phyloP scores from a whole-genome alignment of 2,113 vertebrate genomes.

The Furnarius figulus region DNA sequence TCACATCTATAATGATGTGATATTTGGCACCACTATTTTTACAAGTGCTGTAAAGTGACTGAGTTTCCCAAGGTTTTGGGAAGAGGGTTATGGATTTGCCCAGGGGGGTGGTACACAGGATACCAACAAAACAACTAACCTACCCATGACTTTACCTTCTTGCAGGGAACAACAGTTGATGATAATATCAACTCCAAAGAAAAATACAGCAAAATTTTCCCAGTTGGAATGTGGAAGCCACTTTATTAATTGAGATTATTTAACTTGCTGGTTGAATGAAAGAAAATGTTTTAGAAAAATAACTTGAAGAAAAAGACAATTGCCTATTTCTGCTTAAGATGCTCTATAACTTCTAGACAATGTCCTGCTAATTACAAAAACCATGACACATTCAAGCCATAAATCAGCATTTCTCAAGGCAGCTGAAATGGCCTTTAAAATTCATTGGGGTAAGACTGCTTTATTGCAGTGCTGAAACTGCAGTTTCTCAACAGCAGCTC shows the following conservation, averaged over 20 bases:
- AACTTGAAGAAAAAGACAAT: background rate
- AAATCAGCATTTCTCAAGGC: slow-evolving; percentile 25
- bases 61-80: background rate
- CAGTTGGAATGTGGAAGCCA: background rate
- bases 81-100: background rate
- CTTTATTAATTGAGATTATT: background rate
- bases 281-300: background rate
- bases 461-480: background rate
- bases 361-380: slow-evolving; percentile 35
- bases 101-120: background rate
- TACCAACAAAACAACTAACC: background rate
- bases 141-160: background rate
- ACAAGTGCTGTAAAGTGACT: background rate
- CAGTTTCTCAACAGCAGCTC: background rate
- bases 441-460: background rate
- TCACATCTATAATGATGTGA: background rate
- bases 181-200: background rate
- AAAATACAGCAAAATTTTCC: background rate
- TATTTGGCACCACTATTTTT: background rate
- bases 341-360: background rate
- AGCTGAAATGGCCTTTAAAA: slow-evolving; percentile 22
- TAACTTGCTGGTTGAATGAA: background rate
- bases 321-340: background rate
- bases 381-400: background rate
- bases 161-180: background rate